Conservation (phyloP, 2,113 vertebrate genomes). For the Nycticryphes semicollaris region DNA sequence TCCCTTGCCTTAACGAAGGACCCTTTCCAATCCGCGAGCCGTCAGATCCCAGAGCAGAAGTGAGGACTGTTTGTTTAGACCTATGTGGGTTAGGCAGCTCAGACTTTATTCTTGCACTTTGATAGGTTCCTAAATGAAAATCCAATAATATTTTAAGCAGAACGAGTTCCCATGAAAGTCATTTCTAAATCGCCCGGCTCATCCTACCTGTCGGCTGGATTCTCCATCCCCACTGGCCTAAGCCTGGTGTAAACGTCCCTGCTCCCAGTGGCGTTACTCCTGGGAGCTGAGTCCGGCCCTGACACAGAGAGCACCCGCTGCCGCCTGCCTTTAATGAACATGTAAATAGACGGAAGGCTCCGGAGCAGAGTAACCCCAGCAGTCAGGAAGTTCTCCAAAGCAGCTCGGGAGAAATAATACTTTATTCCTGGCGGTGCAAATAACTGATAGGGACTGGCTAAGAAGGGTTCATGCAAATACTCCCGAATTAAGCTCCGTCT, state of each 20-base stretch:
- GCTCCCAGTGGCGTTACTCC: neutral
- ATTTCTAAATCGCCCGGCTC: slow-evolving; percentile 56
- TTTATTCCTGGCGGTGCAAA: slow-evolving; percentile 62
- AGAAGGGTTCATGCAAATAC: slow-evolving; percentile 75
- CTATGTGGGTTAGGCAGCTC: slow-evolving; percentile 64
- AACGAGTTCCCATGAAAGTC: slow-evolving; percentile 66
- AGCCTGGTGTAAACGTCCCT: neutral
- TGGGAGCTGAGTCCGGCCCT: neutral
- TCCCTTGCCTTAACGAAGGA: neutral
- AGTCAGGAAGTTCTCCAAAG: slow-evolving; percentile 62
- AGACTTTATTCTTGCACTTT: slow-evolving; percentile 62
- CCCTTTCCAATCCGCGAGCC: neutral
- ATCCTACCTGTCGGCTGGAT: slow-evolving; percentile 67
- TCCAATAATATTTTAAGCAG: slow-evolving; percentile 70
- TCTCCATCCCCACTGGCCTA: slow-evolving; percentile 46
- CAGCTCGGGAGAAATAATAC: slow-evolving; percentile 64
- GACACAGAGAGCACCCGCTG: neutral
- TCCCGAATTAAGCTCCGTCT: slow-evolving; percentile 71
- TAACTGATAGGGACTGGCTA: slow-evolving; percentile 66
- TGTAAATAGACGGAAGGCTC: slow-evolving; percentile 48
- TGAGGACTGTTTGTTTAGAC: slow-evolving; percentile 60
- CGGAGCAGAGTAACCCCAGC: slow-evolving; percentile 4
- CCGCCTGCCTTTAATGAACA: slow-evolving; percentile 60
- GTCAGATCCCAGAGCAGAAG: slow-evolving; percentile 25
- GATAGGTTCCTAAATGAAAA: slow-evolving; percentile 71